These are phyloP conservation scores for Chaitophorus viminalis DNA, from an alignment of 2,888 invertebrate genomes.

Conservation along the genomic window DNA sequence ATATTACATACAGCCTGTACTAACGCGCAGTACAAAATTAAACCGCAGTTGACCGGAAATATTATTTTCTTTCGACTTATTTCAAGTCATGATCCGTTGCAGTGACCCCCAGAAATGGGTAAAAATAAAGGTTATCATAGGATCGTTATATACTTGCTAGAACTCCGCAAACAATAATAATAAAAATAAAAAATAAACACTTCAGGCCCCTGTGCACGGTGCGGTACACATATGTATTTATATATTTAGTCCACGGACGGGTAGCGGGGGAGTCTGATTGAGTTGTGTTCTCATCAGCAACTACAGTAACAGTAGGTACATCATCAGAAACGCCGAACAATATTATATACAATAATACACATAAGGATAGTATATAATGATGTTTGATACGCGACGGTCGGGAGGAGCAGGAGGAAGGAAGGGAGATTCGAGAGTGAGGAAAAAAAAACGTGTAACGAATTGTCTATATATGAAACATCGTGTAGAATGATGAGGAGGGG, in stretches of 20 bases:
- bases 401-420: neutral
- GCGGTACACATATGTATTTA: neutral
- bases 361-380: neutral
- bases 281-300: conserved; percentile 2
- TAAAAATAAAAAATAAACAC: no score
- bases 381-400: neutral
- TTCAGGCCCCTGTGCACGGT: no score
- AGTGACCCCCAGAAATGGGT: no score
- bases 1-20: no score
- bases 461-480: conserved; percentile 3
- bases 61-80: no score
- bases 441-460: conserved; percentile 41
- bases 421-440: neutral
- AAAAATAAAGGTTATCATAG: no score
- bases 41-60: no score
- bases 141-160: no score
- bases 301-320: neutral
- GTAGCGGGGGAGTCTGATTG: conserved; percentile 5
- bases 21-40: no score
- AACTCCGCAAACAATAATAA: no score
- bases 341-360: neutral
- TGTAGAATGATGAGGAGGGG: neutral
- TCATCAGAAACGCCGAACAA: neutral
- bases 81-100: no score
- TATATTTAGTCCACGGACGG: neutral